Base-by-base conservation (phyloP, 92 coral and sea anemone species). In the Siderastrea siderea region DNA sequence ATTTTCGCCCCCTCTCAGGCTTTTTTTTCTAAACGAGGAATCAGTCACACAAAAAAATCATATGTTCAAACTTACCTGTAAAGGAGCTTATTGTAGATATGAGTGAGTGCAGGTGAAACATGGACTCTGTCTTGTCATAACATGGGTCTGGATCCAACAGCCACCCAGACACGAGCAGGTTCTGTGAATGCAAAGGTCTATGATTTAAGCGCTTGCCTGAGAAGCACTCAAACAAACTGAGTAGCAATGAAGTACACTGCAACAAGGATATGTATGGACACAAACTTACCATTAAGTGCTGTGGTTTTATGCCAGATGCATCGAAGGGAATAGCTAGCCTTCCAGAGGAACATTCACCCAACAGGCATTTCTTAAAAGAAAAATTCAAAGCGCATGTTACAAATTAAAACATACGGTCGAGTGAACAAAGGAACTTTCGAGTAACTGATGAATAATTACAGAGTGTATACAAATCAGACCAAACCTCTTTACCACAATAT, bases 31-130 rank as follows among this genome's bases (percentile, higher is more conserved):
- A 26, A 26, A 26, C 38, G 38, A 26, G 38, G 38, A 26, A 26
- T n/a, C 43, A 64, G 43, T 64, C 45, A n/a, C 45, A 64, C 49
- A 67, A 5, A 14, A 43, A 38, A 26, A 2, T 17, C 14, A 3
- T 13, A 14, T 17, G 19, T 1, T 7, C 14, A 78, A 52, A 1
- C 60, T 74, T 88, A 97, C 99, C 99, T 86, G 93, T 71, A 61
- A 94, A 54, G 7, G 98, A 94, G 75, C 98, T 97, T 65, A 95
- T 90, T 67, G 92, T 90, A 3, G 98, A 95, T 75, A 95, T 86
- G 55, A 97, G 89, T 2, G 91, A 80, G 80, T 92, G 93, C 8
- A 97, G 91, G 16, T 87, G 67, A 44, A 87, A 86, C 86, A 97
- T 52, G 45, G 93, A 71, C 19, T 74, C 83, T 14, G 87, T 85